Base-by-base conservation (phyloP, 2,113 vertebrate genomes). In the Apistogramma diplotaenia region DNA sequence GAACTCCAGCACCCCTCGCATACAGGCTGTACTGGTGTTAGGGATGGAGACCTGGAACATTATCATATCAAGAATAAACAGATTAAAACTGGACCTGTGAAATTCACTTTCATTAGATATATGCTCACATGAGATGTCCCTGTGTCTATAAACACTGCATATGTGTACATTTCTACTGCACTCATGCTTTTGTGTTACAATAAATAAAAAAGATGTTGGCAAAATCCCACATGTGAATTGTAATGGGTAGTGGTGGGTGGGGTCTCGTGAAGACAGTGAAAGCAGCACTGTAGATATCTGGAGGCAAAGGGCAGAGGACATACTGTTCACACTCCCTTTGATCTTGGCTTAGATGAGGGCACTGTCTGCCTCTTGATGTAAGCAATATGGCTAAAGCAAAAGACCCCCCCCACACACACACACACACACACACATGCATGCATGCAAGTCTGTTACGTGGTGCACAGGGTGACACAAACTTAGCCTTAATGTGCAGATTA, bases 1-100 rank as follows among this genome's bases (percentile, higher is more conserved):
- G 92, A 96, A 98, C 89, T 98, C 97, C 55, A 98, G 94, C 56
- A 97, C 95, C 0, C 95, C 96, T 0, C 87, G 95, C 90, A 97
- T 96, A 61, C 96, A 97, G 84, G 95, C 93, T 6, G 92, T 82
- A 84, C 92, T 96, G 79, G 96, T 97, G 87, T 95, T 95, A 0
- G 96, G 97, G 71, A 98, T 95, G 65, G 95, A 93, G 21, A 98
- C 97, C 97, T 97, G 89, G 1, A 23, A 55, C 54, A 70, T 10
- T 33, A 82, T n/a, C 13, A 71, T 6, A 86, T 9, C 23, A 58
- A 62, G 8, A 58, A 11, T 21, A 57, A 83, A 56, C 1, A 16
- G 5, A 37, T 57, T 76, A 57, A 78, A 49, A 78, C 10, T 60
- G 53, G n/a, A 54, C 33, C 46, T 25, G 37, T 19, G 4, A 43